A percentile compares a stretch with the other conserved stretches of the same genome.
These are phyloP conservation scores for Isoperla grammatica DNA, from an alignment of 2,888 invertebrate species.

Conservation along the genomic window DNA sequence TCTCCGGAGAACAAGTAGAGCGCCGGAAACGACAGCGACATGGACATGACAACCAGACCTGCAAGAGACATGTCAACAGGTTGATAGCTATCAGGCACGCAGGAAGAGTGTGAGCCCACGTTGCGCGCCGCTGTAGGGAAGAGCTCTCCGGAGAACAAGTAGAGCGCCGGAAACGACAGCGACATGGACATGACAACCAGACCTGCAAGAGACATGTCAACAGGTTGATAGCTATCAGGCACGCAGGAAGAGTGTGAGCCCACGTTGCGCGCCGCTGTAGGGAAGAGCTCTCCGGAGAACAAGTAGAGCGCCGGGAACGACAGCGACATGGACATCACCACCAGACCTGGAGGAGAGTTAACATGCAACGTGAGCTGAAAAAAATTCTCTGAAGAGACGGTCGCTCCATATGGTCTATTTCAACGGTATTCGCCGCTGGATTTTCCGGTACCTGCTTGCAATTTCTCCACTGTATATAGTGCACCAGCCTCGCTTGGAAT, in stretches of 20 bases:
- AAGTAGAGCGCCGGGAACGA: constrained; percentile 28
- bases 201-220: background rate
- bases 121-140: constrained; percentile 31
- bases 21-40: constrained; percentile 27
- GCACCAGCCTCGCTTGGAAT: too few relatives aligned
- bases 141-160: constrained; percentile 29
- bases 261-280: constrained; percentile 29
- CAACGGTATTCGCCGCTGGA: too few relatives aligned
- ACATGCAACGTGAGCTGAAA: background rate
- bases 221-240: too few relatives aligned
- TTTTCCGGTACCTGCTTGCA: background rate
- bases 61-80: too few relatives aligned
- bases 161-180: constrained; percentile 26
- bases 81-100: too few relatives aligned
- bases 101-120: too few relatives aligned
- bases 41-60: constrained; percentile 21
- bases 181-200: constrained; percentile 25
- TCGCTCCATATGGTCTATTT: too few relatives aligned
- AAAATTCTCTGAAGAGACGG: background rate
- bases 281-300: constrained; percentile 30
- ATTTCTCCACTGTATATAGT: too few relatives aligned
- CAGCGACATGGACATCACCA: constrained; percentile 25
- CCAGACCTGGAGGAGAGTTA: constrained; percentile 2
- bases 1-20: constrained; percentile 29
- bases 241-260: too few relatives aligned